phyloP scores from a whole-genome alignment of 1,140 invertebrate genomes.

The Drosophila carrolli region DNA sequence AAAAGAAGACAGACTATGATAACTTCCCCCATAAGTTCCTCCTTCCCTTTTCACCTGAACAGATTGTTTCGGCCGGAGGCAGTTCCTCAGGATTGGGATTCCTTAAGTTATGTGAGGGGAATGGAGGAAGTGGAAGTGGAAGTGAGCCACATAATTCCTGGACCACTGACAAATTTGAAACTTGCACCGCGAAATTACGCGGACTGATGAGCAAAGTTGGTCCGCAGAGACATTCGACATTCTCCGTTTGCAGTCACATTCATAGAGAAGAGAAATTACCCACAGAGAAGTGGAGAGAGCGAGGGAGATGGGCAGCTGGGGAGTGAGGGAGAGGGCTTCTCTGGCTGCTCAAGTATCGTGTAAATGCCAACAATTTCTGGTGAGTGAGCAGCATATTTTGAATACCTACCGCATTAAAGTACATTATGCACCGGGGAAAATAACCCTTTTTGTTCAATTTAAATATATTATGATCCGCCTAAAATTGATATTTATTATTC shows the following conservation, averaged over 20 bases:
- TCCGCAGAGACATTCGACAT: constrained; percentile 36
- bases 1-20: constrained; percentile 21
- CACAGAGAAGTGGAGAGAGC: constrained; percentile 4
- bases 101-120: background rate
- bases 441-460: too few species aligned
- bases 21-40: background rate
- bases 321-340: background rate
- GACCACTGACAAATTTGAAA: constrained; percentile 68
- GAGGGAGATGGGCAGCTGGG: background rate
- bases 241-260: constrained; percentile 24
- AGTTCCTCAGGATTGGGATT: constrained; percentile 27
- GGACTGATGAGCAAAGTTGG: constrained; percentile 74
- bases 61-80: constrained; percentile 54
- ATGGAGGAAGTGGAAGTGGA: background rate
- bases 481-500: too few species aligned
- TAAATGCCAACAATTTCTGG: constrained; percentile 60
- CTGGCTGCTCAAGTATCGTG: constrained; percentile 54
- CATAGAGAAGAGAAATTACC: constrained; percentile 43
- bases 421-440: background rate
- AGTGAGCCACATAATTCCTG: constrained; percentile 43
- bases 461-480: too few species aligned
- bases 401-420: constrained; percentile 8
- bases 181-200: constrained; percentile 67
- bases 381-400: constrained; percentile 33
- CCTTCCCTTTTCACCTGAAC: constrained; percentile 30